Conservation (phyloP, 1,140 invertebrate species). For the Stenopsyche tienmushanensis region DNA sequence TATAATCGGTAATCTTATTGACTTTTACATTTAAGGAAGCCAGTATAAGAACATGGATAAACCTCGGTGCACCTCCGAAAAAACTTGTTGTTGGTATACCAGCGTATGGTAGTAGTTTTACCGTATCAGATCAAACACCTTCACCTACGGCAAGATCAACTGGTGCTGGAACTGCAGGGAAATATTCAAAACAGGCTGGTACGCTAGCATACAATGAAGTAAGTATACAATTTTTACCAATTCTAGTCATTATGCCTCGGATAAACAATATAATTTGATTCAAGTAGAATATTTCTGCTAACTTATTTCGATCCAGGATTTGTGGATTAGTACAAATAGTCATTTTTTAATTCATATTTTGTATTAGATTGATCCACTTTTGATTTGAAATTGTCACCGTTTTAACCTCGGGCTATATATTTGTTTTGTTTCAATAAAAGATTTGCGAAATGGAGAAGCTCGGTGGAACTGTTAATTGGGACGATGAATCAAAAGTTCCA, state of each 20-base stretch:
- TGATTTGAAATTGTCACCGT: background rate
- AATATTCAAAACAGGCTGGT: constrained; percentile 69
- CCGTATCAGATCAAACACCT: constrained; percentile 51
- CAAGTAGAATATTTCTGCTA: too few relatives aligned
- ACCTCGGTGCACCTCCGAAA: constrained; percentile 55
- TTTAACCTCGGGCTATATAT: background rate
- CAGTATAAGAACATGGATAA: constrained; percentile 47
- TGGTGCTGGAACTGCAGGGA: constrained; percentile 62
- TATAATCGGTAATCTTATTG: background rate
- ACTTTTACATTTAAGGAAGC: constrained; percentile 39
- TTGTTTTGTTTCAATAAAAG: constrained; percentile 12
- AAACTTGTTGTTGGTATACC: constrained; percentile 71
- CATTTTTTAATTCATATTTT: background rate
- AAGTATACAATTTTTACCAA: background rate
- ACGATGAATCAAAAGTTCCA: constrained; percentile 43
- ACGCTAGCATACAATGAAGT: constrained; percentile 77
- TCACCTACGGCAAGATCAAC: constrained; percentile 55
- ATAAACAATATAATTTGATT: too few relatives aligned
- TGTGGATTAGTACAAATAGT: too few relatives aligned
- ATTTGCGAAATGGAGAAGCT: constrained; percentile 24
- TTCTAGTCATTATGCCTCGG: too few relatives aligned
- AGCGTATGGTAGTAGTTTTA: constrained; percentile 69
- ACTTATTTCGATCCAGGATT: too few relatives aligned
- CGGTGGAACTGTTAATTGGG: background rate
- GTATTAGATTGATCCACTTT: too few relatives aligned